Conservation (phyloP, 1,140 invertebrate genomes). For the Ruditapes philippinarum region DNA sequence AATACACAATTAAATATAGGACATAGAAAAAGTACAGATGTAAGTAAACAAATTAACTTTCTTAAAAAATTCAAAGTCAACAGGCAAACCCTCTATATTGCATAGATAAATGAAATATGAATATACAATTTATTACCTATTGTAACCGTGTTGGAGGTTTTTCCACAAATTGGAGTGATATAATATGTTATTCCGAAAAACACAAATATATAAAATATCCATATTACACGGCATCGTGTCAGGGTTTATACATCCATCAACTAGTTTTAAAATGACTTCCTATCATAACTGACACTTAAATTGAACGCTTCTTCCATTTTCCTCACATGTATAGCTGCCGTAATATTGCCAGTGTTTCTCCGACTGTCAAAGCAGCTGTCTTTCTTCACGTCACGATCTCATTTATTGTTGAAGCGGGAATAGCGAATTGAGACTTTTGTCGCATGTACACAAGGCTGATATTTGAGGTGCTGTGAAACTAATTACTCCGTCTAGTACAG, state of each 20-base stretch:
- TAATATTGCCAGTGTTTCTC: not conserved
- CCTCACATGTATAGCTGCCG: not conserved
- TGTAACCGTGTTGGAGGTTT: not conserved
- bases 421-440: not conserved
- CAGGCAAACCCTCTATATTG: no score
- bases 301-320: not conserved
- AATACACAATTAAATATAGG: no score
- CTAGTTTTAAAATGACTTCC: conserved; percentile 3
- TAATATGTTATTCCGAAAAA: conserved; percentile 2
- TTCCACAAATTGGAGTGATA: not conserved
- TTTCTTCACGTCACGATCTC: not conserved
- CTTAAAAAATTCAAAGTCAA: no score
- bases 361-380: not conserved
- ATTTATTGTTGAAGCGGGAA: not conserved
- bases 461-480: not conserved
- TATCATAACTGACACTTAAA: not conserved
- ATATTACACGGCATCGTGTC: not conserved
- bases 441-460: not conserved
- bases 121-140: not conserved
- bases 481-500: not conserved
- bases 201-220: not conserved
- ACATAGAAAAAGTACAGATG: no score
- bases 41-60: no score
- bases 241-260: not conserved
- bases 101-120: not conserved